phyloP scores from a whole-genome alignment of 2,113 vertebrate species.

The Bos indicus region DNA sequence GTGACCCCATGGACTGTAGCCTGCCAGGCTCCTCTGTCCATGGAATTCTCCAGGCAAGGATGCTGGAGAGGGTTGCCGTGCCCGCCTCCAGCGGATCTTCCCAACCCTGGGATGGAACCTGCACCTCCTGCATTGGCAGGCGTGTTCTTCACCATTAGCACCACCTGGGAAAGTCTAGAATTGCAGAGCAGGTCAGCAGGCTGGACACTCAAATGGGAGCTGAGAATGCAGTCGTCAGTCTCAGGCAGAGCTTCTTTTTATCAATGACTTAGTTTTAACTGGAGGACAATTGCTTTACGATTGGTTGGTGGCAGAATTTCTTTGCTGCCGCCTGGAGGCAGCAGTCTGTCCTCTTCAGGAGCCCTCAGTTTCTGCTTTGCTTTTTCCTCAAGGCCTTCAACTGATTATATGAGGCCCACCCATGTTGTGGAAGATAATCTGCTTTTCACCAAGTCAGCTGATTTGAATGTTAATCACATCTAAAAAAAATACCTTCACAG shows the following conservation, averaged over 20 bases:
- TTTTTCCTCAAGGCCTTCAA: neutral
- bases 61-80: neutral
- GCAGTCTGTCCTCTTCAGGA: neutral
- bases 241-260: neutral
- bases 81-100: neutral
- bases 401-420: neutral
- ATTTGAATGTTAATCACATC: neutral
- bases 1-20: neutral
- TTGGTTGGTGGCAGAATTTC: neutral
- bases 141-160: neutral
- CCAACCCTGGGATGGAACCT: neutral
- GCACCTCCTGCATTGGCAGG: neutral
- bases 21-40: neutral
- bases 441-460: neutral
- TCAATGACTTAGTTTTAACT: neutral
- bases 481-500: neutral
- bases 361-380: neutral
- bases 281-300: neutral
- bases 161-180: neutral
- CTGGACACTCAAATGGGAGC: neutral
- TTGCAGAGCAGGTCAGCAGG: too few species aligned
- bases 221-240: neutral
- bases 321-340: neutral
- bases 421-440: neutral
- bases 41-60: neutral